These are phyloP conservation scores for Malurus cyaneus DNA, from an alignment of 2,113 vertebrate genomes.

Conservation along the genomic window DNA sequence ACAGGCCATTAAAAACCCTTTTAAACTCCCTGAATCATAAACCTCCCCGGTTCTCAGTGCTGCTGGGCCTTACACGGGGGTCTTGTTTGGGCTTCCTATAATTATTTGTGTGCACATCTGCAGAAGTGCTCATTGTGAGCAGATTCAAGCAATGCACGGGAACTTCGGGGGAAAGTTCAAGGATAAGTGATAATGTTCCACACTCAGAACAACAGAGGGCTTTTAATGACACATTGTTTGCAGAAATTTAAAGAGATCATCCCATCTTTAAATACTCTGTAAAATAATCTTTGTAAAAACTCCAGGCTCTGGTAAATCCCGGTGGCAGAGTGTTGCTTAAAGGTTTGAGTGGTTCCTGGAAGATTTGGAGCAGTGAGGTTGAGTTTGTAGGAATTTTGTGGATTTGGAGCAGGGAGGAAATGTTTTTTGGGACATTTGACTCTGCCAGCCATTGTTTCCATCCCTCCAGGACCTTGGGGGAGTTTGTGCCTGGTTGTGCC, in stretches of 20 bases:
- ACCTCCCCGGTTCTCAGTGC: not conserved
- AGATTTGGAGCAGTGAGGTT: not conserved
- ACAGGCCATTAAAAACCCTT: not conserved
- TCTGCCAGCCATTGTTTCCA: not conserved
- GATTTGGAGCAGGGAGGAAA: not conserved
- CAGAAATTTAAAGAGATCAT: not conserved
- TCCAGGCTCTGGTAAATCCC: not conserved
- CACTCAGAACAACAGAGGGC: rapidly evolving
- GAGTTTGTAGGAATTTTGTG: not conserved
- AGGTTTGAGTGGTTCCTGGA: not conserved
- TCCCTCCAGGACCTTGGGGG: not conserved
- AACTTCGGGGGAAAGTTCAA: not conserved
- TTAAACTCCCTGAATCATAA: not conserved
- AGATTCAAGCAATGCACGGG: not conserved
- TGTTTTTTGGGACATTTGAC: not conserved
- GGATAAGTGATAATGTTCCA: not conserved
- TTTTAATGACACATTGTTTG: not conserved
- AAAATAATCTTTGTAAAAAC: not conserved
- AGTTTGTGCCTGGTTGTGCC: not conserved
- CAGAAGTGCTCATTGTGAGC: not conserved
- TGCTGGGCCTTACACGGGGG: not conserved
- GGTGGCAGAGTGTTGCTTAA: not conserved
- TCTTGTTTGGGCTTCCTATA: not conserved
- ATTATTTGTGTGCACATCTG: not conserved
- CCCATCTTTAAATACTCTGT: not conserved